A percentile compares a stretch with the other conserved stretches of the same genome.
Conservation (phyloP, 2,113 vertebrate species). For the Cyprichromis sp. region DNA sequence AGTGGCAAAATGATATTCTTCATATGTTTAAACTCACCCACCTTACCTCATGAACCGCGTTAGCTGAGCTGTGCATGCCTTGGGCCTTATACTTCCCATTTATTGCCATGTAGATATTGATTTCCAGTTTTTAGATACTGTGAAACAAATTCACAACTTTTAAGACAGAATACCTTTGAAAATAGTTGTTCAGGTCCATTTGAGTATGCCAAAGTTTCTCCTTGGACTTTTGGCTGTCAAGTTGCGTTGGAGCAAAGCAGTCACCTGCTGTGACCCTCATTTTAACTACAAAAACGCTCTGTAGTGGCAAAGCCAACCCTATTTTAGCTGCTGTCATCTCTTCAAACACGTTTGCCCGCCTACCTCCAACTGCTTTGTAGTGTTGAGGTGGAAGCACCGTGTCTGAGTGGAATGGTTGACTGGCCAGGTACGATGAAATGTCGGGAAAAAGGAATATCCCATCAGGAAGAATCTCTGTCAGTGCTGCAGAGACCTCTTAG, state of each 20-base stretch:
- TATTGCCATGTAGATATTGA: neutral
- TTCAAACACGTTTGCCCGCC: slow-evolving; percentile 1
- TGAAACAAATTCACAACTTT: neutral
- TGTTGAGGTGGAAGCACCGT: neutral
- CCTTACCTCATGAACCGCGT: neutral
- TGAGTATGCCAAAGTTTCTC: neutral
- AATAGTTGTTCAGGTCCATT: neutral
- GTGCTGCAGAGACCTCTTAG: neutral
- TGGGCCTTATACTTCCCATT: neutral
- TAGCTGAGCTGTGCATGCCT: neutral
- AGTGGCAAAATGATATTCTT: neutral
- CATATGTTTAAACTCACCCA: neutral
- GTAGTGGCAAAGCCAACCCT: slow-evolving; percentile 1
- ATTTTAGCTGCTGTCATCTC: slow-evolving; percentile 21
- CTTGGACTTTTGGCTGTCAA: slow-evolving; percentile 8
- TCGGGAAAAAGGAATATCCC: neutral
- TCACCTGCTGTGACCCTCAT: slow-evolving; percentile 9
- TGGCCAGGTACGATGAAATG: neutral
- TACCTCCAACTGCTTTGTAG: neutral
- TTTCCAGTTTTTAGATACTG: neutral
- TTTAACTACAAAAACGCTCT: slow-evolving; percentile 12
- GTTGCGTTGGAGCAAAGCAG: neutral
- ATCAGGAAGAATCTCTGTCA: slow-evolving; percentile 24
- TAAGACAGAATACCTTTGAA: slow-evolving; percentile 2
- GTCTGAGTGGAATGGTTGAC: slow-evolving; percentile 7